Evolutionary conservation across 2,113 vertebrate species (phyloP), one percentile per base, ranked within the genome.

Genomic region (Aviceda subcristata): DNA sequence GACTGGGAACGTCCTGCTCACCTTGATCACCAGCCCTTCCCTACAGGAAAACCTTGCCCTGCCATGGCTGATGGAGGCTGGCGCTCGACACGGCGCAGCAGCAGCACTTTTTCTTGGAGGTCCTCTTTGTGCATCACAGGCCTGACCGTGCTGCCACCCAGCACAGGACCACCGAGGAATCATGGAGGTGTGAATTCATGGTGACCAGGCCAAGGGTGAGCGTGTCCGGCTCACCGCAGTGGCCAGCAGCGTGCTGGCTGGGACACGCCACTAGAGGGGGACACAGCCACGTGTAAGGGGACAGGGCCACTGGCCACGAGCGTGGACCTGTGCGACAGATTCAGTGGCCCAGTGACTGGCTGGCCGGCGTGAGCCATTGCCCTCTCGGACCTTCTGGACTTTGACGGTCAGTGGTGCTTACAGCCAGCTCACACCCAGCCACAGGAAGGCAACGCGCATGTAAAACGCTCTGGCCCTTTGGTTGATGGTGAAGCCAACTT

Each of bases 261-360:
- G 90, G 76, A 89, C 91, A 81, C 34, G 53, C 97, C 97, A 96
- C 94, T 97, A 96, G 96, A 96, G 95, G 97, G 96, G 86, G 97
- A 94, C 96, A 95, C 92, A 96, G 86, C 59, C 91, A 91, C 79
- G 7, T 27, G 41, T 4, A 97, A 97, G 1, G 1, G 90, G 67
- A n/a, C 24, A 0, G 26, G 14, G 64, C 72, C 92, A 74, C 46
- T 2, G 13, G 73, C 75, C 91, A 96, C 87, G 9, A 67, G 78
- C 8, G 74, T 97, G 95, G 95, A 12, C 84, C 30, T 5, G 60
- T 36, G 64, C 73, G 69, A 43, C 74, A 13, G 23, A 6, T 3
- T 21, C 11, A 7, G 60, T 74, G 93, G 72, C 50, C 73, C 46
- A 14, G 59, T 10, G 72, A 4, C 38, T 0, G 0, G 1, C 17